phyloP scores from a whole-genome alignment of 2,113 vertebrate genomes.

The Donacobius atricapilla region DNA sequence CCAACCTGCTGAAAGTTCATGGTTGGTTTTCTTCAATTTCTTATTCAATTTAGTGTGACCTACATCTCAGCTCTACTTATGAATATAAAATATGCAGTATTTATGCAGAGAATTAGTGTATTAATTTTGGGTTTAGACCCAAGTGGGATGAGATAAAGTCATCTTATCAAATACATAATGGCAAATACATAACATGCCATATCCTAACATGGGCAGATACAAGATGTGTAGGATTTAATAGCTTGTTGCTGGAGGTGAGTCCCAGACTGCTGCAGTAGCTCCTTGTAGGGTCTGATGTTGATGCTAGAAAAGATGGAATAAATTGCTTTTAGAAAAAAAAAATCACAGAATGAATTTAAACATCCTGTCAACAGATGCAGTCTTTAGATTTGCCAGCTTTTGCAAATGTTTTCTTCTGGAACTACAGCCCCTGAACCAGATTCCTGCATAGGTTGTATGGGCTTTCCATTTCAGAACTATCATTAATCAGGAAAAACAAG shows the following conservation, averaged over 20 bases:
- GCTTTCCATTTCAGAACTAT: background rate
- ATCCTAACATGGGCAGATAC: background rate
- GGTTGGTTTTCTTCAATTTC: background rate
- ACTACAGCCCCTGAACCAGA: background rate
- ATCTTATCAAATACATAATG: background rate
- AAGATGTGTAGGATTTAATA: background rate
- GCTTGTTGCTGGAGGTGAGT: background rate
- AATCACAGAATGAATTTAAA: background rate
- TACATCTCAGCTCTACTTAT: background rate
- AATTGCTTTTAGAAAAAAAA: background rate
- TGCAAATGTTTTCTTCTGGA: background rate
- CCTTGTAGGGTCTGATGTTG: background rate
- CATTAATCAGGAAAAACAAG: background rate
- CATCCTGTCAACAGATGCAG: background rate
- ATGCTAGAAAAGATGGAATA: slow-evolving; percentile 32
- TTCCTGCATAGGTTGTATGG: background rate
- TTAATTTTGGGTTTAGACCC: background rate
- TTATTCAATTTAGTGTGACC: background rate
- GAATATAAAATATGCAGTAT: background rate
- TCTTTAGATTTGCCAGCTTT: background rate
- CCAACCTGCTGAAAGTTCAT: background rate
- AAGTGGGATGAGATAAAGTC: background rate
- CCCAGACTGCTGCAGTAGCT: slow-evolving; percentile 6
- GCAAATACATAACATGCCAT: background rate
- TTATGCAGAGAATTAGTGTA: background rate